These are phyloP conservation scores for Neostethus bicornis DNA, from an alignment of 2,797 vertebrate genomes.

Conservation along the genomic window DNA sequence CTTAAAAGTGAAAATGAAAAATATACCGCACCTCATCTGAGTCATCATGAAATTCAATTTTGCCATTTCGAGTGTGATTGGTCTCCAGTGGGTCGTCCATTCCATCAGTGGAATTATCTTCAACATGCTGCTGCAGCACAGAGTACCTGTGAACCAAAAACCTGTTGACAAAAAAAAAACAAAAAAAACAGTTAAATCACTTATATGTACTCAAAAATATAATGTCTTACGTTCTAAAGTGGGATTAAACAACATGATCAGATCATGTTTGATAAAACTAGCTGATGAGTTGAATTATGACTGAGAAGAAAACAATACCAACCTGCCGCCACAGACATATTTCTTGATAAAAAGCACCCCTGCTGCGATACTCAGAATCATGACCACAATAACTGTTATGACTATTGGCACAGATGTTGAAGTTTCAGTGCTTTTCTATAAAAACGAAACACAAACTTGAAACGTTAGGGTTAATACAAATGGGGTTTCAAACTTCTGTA, in stretches of 20 bases:
- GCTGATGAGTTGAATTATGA: neutral
- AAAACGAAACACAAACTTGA: slow-evolving; percentile 11
- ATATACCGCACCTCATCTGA: slow-evolving; percentile 88
- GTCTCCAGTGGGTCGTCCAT: slow-evolving; percentile 82
- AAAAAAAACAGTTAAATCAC: slow-evolving; percentile 7
- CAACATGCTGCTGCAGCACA: slow-evolving; percentile 86
- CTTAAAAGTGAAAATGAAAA: neutral
- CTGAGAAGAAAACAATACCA: slow-evolving; percentile 39
- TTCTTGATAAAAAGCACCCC: slow-evolving; percentile 90
- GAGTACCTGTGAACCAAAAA: slow-evolving; percentile 95
- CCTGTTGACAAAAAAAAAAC: slow-evolving; percentile 67
- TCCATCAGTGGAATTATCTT: slow-evolving; percentile 81
- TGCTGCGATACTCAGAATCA: slow-evolving; percentile 79
- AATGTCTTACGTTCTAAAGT: neutral
- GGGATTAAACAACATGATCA: neutral
- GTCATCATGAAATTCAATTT: slow-evolving; percentile 89
- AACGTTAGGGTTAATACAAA: neutral
- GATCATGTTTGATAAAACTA: neutral
- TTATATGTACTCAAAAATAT: neutral
- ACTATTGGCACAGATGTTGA: slow-evolving; percentile 82
- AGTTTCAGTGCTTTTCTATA: slow-evolving; percentile 57
- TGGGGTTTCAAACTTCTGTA: too few relatives aligned
- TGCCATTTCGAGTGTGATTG: slow-evolving; percentile 70
- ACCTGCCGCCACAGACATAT: slow-evolving; percentile 95
- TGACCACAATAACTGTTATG: slow-evolving; percentile 80